Base-by-base conservation (phyloP, 2,888 invertebrate species). In the Pseudococcus longispinus region DNA sequence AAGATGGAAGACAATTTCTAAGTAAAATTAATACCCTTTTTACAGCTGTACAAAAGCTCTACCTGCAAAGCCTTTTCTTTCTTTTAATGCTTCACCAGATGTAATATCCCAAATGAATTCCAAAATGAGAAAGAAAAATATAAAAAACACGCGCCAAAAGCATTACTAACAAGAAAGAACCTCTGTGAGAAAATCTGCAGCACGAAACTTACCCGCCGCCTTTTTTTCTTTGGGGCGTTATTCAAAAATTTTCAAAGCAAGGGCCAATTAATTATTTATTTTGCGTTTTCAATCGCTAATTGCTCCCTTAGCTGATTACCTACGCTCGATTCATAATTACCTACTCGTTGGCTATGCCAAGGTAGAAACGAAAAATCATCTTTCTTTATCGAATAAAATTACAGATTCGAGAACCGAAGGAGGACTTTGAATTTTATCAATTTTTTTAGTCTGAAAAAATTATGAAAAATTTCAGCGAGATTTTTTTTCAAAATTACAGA, bases 81-180 rank as follows among this genome's bases (percentile, higher is more conserved):
- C 51, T 51, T 65, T 65, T 65, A 65, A 65, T 65, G 65, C 65
- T 23, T 65, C 65, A 26, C 26, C 65, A 65, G 65, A 65, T 65
- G 65, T 65, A 65, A 65, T 65, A 65, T 65, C 65, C 65, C 65
- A 65, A 65, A 65, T 65, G 65, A 65, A 65, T 65, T 65, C 65
- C 65, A 65, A 65, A 65, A 65, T 15, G 65, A 26, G 65, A 65
- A 15, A 65, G n/a, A 65, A 65, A 65, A 65, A 60, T 46, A 46
- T 46, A 46, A 51, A n/a, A 51, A 51, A 51, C 13, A 51, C n/a
- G 26, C 26, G 23, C 15, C 65, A 65, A 65, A 65, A 65, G 65
- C 65, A 26, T 65, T 60, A 65, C 23, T 65, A 51, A 65, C 65
- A 11, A 65, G 65, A 65, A 51, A 18, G 51, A 51, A 51, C n/a